Percentiles rank a stretch among this genome's conserved stretches.
Evolutionary conservation across 2,113 vertebrate species (phyloP).

Genomic region (Xenopus tropicalis): DNA sequence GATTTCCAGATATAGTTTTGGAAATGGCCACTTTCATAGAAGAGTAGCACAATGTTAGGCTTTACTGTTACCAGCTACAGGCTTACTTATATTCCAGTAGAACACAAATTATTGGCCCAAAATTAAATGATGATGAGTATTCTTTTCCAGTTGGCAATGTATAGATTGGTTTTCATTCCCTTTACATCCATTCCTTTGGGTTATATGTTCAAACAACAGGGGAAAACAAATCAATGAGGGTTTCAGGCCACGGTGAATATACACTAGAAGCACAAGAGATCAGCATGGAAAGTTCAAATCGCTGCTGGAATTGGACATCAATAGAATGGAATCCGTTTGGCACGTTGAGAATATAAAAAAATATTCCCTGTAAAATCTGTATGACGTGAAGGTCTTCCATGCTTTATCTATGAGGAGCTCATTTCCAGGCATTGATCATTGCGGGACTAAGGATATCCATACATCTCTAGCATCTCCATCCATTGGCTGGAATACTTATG

Average conservation of each 20-base stretch:
- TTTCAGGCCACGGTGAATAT: neutral
- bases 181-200: neutral
- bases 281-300: neutral
- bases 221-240: conserved; percentile 12
- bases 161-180: neutral
- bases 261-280: neutral
- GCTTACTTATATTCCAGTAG: too few species aligned
- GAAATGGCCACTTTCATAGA: too few species aligned
- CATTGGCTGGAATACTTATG: neutral
- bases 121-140: too few species aligned
- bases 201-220: neutral
- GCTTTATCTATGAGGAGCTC: conserved; percentile 25
- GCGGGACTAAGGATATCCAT: neutral
- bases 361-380: neutral
- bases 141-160: too few species aligned
- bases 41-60: too few species aligned
- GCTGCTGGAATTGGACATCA: conserved; percentile 34
- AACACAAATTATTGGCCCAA: too few species aligned
- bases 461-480: neutral
- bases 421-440: neutral
- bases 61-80: too few species aligned
- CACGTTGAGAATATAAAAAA: conserved; percentile 35
- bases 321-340: conserved; percentile 40
- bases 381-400: conserved; percentile 20
- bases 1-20: too few species aligned